phyloP scores from a whole-genome alignment of 2,113 vertebrate species.

The Notothenia rossii region DNA sequence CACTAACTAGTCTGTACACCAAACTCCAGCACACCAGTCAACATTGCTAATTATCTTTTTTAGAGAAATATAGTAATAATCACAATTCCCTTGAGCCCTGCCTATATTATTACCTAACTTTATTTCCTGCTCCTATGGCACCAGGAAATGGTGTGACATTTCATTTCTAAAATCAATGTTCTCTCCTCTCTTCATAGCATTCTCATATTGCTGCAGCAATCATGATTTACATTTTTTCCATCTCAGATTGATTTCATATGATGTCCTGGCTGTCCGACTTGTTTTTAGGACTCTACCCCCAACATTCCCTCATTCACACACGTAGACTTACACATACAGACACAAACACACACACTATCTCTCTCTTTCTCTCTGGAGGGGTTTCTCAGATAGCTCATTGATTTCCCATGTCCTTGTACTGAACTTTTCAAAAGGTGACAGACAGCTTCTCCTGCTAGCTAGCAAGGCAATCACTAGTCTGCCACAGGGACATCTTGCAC shows the following conservation, averaged over 20 bases:
- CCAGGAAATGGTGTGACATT: constrained; percentile 64
- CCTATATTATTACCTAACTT: constrained; percentile 32
- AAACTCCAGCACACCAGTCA: neutral
- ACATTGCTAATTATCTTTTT: constrained; percentile 25
- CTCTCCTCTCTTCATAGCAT: constrained; percentile 51
- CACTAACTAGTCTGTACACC: too few relatives aligned
- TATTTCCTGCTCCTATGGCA: constrained; percentile 35
- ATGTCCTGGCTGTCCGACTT: constrained; percentile 51
- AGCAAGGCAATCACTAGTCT: constrained; percentile 59
- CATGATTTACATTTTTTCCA: constrained; percentile 69
- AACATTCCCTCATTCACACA: constrained; percentile 16
- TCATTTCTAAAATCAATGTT: constrained; percentile 74
- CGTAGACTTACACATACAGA: neutral
- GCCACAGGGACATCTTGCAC: constrained; percentile 46
- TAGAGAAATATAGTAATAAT: constrained; percentile 36
- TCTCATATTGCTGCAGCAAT: constrained; percentile 58
- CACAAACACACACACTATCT: neutral
- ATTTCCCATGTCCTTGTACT: constrained; percentile 78
- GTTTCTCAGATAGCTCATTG: constrained; percentile 72
- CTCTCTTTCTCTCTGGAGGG: constrained; percentile 28
- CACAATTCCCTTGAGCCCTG: constrained; percentile 7
- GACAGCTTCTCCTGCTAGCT: constrained; percentile 66
- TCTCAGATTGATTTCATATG: constrained; percentile 74
- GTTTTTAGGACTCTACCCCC: constrained; percentile 36
- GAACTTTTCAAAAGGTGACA: constrained; percentile 79